Conservation (phyloP, 2,797 vertebrate genomes). For the Xenops minutus region DNA sequence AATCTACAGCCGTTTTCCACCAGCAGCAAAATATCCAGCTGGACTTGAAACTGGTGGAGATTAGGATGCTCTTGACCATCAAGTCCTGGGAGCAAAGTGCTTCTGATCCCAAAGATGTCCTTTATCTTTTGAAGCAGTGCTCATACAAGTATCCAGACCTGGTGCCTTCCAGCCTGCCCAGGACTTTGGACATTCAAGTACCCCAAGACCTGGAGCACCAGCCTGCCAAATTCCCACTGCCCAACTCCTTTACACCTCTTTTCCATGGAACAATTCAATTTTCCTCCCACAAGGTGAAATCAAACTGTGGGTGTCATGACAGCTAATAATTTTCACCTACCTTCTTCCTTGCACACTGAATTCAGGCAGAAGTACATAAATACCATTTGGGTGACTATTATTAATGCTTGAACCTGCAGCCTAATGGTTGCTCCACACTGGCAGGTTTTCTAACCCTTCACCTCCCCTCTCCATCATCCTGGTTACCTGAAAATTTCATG, state of each 20-base stretch:
- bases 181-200: neutral
- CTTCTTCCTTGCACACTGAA: neutral
- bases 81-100: neutral
- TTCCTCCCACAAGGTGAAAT: neutral
- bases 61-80: neutral
- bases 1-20: neutral
- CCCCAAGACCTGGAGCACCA: neutral
- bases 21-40: neutral
- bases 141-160: neutral
- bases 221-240: neutral
- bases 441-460: conserved; percentile 12
- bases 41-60: neutral
- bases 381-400: neutral
- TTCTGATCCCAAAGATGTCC: neutral
- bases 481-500: neutral
- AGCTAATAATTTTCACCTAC: conserved; percentile 2
- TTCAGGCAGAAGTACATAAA: neutral
- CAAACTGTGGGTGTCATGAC: neutral
- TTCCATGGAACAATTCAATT: neutral
- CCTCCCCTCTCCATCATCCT: neutral
- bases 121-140: neutral
- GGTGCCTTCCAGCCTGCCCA: neutral
- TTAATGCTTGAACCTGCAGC: neutral
- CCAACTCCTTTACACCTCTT: neutral
- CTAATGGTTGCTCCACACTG: neutral